Evolutionary conservation across 2,888 invertebrate genomes (phyloP).

Genomic region (Cephus nigrinus): DNA sequence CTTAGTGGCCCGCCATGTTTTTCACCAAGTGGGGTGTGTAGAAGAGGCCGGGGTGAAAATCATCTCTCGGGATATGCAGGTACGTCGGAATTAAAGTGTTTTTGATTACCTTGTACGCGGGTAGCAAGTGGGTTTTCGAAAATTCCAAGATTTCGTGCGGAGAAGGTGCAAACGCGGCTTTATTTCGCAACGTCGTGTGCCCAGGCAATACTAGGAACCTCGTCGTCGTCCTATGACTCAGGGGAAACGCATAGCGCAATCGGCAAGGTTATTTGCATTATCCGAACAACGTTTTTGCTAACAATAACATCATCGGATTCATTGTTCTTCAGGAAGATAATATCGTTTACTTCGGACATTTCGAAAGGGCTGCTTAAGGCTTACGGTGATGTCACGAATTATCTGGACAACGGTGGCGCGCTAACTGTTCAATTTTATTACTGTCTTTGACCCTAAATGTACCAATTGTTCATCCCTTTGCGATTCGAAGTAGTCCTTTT

Average conservation of each 20-base stretch:
- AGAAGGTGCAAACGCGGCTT: conserved; percentile 9
- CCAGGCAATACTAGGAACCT: conserved; percentile 10
- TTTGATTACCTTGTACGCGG: not conserved
- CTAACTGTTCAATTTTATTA: not conserved
- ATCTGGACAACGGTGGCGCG: not conserved
- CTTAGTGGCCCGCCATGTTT: conserved; percentile 78
- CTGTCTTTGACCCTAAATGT: not conserved
- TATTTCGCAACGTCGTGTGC: conserved; percentile 55
- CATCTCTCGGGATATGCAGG: conserved; percentile 67
- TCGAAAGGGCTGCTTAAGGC: not conserved
- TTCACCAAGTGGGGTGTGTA: conserved; percentile 78
- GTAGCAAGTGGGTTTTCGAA: not conserved
- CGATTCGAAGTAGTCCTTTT: not conserved
- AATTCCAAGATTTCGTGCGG: not conserved
- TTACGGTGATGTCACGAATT: not conserved
- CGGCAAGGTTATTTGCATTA: conserved; percentile 57
- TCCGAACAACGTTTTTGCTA: conserved; percentile 32
- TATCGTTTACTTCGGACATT: not conserved
- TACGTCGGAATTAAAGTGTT: conserved; percentile 40
- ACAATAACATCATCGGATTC: conserved; percentile 16
- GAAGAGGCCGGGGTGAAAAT: conserved; percentile 66
- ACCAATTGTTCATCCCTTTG: not conserved
- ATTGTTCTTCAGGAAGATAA: not conserved
- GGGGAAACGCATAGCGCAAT: conserved; percentile 50
- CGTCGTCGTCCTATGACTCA: conserved; percentile 51